A percentile compares a stretch with the other conserved stretches of the same genome.
These are phyloP conservation scores for Semaprochilodus insignis DNA, from an alignment of 2,797 vertebrate species.

Conservation along the genomic window DNA sequence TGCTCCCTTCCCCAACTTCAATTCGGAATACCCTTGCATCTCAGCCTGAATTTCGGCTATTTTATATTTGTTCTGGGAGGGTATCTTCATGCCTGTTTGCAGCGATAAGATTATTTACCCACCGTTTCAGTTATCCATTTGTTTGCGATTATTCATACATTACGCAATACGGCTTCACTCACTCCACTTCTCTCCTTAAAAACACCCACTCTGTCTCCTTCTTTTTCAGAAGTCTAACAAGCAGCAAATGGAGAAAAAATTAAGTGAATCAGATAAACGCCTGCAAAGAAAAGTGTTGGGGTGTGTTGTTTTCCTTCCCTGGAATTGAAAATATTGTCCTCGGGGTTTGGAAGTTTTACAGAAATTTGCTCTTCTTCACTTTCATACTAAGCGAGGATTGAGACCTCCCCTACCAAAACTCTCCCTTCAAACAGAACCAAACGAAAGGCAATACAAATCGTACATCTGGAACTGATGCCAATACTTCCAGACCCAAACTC, in stretches of 20 bases:
- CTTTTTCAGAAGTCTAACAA: conserved; percentile 10
- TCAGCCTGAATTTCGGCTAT: conserved; percentile 66
- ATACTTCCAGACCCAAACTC: too few species aligned
- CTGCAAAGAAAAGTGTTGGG: conserved; percentile 55
- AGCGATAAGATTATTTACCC: conserved; percentile 74
- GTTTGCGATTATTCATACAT: conserved; percentile 73
- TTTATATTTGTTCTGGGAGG: conserved; percentile 45
- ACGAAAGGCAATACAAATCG: too few species aligned
- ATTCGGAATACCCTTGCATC: conserved; percentile 77
- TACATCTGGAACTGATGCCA: too few species aligned
- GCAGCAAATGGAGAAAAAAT: conserved; percentile 62
- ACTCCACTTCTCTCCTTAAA: conserved; percentile 60
- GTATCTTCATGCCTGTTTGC: conserved; percentile 72
- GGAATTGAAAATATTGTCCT: conserved; percentile 65
- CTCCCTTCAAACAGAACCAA: too few species aligned
- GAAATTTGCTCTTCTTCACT: conserved; percentile 15
- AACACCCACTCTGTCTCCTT: conserved; percentile 26
- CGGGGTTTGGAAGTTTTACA: conserved; percentile 24
- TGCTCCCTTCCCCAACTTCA: conserved; percentile 70
- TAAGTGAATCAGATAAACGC: conserved; percentile 55
- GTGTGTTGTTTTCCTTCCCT: conserved; percentile 55
- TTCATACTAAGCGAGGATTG: neutral
- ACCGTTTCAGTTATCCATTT: conserved; percentile 64
- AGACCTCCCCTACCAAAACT: neutral
- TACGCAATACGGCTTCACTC: conserved; percentile 60